Base-by-base conservation (phyloP, 1,140 invertebrate species). In the Hypothenemus hampei region DNA sequence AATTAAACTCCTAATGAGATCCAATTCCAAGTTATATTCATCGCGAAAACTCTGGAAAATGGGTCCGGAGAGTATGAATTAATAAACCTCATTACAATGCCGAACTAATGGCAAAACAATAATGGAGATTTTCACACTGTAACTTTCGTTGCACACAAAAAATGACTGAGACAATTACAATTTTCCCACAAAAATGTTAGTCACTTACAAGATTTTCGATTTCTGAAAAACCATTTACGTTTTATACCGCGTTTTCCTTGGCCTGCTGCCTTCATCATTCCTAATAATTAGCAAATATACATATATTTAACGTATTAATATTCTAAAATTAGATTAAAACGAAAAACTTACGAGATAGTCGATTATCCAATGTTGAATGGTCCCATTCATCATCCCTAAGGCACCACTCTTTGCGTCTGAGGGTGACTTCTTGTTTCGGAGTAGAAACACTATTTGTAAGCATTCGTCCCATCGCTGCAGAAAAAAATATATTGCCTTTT, bases 331-430 rank as follows among this genome's bases (percentile, higher is more conserved):
- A n/a, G n/a, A n/a, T n/a, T n/a, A n/a, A n/a, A n/a, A n/a, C n/a
- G n/a, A n/a, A n/a, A n/a, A n/a, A 68, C 66, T 68, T 65, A 68
- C 66, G 57, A 19, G 66, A 68, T 35, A 68, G 45, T 61, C 66
- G 59, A 47, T 68, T 68, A 57, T 68, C 65, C 47, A 65, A 47
- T 8, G 61, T 61, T 7, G 64, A 60, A 52, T 63, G 60, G 43
- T 65, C 64, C 63, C 66, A 66, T 41, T 68, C 66, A 37, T 65
- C 61, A 6, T 65, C 65, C 35, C 59, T 43, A 43, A 61, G 41
- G 8, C 54, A 54, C 60, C 63, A 63, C 16, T 63, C 61, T 29
- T 60, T 53, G 23, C 60, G 56, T 40, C 60, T 62, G 4, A 63
- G 51, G n/a, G 54, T 36, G n/a, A 46, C 46, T 46, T 65, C 65